Conservation (phyloP, 2,113 vertebrate species). For the Edolisoma coerulescens region DNA sequence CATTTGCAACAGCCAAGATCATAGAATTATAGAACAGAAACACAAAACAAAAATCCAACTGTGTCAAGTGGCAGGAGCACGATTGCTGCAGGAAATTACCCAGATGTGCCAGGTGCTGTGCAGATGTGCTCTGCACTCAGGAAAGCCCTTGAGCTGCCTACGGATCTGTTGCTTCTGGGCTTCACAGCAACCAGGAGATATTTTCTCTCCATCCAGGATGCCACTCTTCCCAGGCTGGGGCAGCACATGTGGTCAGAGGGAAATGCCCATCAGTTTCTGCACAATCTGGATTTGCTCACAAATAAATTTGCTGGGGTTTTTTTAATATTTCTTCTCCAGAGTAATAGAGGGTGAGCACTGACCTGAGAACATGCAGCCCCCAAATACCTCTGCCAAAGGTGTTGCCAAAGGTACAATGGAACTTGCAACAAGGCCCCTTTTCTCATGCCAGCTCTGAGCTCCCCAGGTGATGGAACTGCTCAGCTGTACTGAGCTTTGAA, state of each 20-base stretch:
- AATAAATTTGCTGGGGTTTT: neutral
- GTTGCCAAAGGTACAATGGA: neutral
- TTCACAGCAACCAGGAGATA: neutral
- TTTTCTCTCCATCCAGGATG: neutral
- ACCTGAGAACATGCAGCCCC: neutral
- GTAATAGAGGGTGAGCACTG: neutral
- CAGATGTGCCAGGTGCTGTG: neutral
- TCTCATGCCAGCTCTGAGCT: neutral
- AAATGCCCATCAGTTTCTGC: neutral
- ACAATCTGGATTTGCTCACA: neutral
- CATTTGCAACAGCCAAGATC: neutral
- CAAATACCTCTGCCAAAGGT: neutral
- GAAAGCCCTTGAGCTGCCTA: neutral
- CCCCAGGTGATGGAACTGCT: neutral
- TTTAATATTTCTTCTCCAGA: neutral
- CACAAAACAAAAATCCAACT: neutral
- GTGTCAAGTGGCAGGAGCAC: neutral
- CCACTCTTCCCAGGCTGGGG: neutral
- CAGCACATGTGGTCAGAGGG: neutral
- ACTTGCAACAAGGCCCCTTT: fast-evolving
- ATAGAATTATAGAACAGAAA: neutral
- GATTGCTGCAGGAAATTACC: neutral
- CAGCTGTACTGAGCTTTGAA: neutral
- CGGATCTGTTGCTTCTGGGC: neutral
- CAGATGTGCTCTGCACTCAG: neutral